Conservation (phyloP, 2,113 vertebrate species). For the Pterocles burchelli region DNA sequence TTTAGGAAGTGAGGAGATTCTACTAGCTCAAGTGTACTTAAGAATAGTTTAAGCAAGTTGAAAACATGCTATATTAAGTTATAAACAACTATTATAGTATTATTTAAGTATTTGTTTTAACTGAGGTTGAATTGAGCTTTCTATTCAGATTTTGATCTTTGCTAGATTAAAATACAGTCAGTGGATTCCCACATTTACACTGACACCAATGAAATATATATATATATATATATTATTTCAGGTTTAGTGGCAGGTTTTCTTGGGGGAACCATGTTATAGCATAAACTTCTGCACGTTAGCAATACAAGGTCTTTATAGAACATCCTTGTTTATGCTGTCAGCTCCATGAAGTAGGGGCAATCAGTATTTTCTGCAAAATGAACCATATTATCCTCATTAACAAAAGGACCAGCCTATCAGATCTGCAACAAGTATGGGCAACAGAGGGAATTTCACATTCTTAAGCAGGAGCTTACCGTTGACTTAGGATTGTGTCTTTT, state of each 20-base stretch:
- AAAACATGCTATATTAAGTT: neutral
- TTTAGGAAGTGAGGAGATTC: neutral
- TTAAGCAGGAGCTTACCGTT: neutral
- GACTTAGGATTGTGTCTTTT: neutral
- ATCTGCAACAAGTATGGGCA: neutral
- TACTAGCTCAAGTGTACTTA: neutral
- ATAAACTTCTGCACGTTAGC: neutral
- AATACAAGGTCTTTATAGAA: neutral
- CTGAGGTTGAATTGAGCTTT: neutral
- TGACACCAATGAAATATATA: neutral
- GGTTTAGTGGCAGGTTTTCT: neutral
- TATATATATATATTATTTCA: neutral
- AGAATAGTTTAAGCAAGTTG: neutral
- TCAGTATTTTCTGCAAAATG: neutral
- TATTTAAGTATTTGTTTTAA: neutral
- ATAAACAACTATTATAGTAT: neutral
- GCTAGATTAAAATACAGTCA: neutral
- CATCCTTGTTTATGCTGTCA: neutral
- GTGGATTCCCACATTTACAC: neutral
- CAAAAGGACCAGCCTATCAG: neutral
- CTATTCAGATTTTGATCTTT: neutral
- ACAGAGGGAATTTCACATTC: neutral
- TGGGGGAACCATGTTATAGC: neutral
- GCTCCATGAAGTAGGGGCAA: neutral
- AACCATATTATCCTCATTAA: neutral